Evolutionary conservation across 2,797 vertebrate species (phyloP), one percentile per base, ranked within the genome.

Genomic region (Tamandua tetradactyla): DNA sequence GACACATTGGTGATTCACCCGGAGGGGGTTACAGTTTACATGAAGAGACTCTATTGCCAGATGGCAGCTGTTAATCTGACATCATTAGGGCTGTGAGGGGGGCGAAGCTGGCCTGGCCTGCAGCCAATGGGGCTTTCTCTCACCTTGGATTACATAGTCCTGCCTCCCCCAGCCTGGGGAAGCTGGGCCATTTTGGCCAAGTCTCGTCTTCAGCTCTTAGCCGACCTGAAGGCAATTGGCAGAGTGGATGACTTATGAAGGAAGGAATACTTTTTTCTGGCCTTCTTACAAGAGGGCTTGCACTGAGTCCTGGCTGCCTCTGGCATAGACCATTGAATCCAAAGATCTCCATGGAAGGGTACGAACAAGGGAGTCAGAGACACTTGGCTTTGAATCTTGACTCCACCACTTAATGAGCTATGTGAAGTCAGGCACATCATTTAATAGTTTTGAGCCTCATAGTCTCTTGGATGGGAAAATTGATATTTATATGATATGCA

Each of bases 41-140:
- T 27, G 64, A 52, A 75, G 82, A 91, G 61, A 30, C 78, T 86
- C 59, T 96, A 69, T 88, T 79, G 91, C 94, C 96, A 97, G 96
- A 96, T 96, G 96, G 94, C 68, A 87, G 90, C 76, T 96, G 94
- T 64, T 96, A 89, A 96, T 95, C 94, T 94, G 68, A 87, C 55
- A 64, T 52, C 75, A 62, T 76, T 25, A 17, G 49, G 59, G 80
- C 32, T 59, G 30, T 5, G 18, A 47, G 64, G 82, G 30, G 40
- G 75, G 13, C n/a, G 95, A 64, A 78, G 68, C 57, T 71, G 11
- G 9, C 57, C 59, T 93, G 95, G 96, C 35, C 68, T 32, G 37
- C 9, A 42, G 95, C 93, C 96, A 97, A 1, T 44, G 89, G 59
- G 76, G 49, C 88, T 87, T 6, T 37, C 40, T 47, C 37, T 81